Percentiles rank a stretch among this genome's conserved stretches.
Conservation (phyloP, 2,113 vertebrate species). For the Perognathus longimembris region DNA sequence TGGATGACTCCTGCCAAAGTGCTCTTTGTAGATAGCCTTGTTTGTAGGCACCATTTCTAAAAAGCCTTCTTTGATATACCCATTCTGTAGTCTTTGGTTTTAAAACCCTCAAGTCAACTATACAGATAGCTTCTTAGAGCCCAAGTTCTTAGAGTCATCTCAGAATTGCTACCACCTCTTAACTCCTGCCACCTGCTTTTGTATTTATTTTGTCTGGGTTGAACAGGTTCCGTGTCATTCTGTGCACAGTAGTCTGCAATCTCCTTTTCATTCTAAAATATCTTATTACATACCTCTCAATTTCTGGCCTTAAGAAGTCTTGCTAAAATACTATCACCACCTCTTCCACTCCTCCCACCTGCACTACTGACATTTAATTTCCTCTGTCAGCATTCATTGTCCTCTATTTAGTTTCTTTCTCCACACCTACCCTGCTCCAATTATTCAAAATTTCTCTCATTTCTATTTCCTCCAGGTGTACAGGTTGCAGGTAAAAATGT, state of each 20-base stretch:
- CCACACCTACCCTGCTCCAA: neutral
- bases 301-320: neutral
- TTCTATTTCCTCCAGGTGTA: slow-evolving; percentile 52
- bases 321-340: neutral
- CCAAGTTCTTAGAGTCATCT: neutral
- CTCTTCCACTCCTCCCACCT: neutral
- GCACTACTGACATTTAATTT: neutral
- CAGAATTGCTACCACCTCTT: neutral
- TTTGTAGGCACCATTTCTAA: neutral
- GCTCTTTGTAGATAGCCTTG: neutral
- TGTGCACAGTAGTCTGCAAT: neutral
- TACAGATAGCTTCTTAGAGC: neutral
- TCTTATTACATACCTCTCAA: neutral
- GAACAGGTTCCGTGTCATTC: neutral
- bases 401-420: slow-evolving; percentile 40
- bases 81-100: slow-evolving; percentile 12
- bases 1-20: neutral
- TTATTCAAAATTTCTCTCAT: slow-evolving; percentile 62
- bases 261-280: slow-evolving; percentile 3
- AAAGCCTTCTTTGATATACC: neutral
- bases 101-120: neutral
- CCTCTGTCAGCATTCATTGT: neutral
- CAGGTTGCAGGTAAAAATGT: slow-evolving; percentile 55
- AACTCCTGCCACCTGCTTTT: neutral
- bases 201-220: neutral